Percentiles rank a stretch among this genome's conserved stretches.
phyloP scores from a whole-genome alignment of 2,888 invertebrate genomes.

The Drosophila trichaetosa region DNA sequence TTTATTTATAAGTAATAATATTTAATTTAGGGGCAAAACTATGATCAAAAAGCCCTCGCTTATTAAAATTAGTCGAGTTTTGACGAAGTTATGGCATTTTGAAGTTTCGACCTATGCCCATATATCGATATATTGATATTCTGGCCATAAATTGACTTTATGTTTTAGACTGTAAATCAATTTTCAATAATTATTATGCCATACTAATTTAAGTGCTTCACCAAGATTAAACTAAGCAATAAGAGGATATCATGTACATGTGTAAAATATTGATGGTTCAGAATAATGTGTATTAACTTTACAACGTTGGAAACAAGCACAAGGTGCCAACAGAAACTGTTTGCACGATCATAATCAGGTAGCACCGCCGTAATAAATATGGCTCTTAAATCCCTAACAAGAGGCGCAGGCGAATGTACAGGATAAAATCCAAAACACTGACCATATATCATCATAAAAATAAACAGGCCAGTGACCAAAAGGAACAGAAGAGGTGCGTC shows the following conservation, averaged over 20 bases:
- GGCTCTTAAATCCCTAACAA: slow-evolving; percentile 55
- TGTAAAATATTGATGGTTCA: background rate
- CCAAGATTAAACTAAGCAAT: background rate
- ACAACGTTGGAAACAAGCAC: background rate
- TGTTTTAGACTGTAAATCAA: background rate
- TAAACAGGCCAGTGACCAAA: slow-evolving; percentile 46
- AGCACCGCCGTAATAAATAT: slow-evolving; percentile 60
- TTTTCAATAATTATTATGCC: background rate
- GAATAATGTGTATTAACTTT: background rate
- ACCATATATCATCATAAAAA: slow-evolving; percentile 74
- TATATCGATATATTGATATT: too few species aligned
- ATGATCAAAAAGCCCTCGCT: too few species aligned
- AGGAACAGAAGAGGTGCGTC: background rate
- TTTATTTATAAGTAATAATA: background rate
- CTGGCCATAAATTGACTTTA: background rate
- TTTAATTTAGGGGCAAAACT: background rate
- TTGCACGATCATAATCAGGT: slow-evolving; percentile 37
- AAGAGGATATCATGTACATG: background rate
- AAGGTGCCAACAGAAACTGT: background rate
- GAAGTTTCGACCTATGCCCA: too few species aligned
- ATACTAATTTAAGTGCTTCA: background rate
- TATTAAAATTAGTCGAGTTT: too few species aligned
- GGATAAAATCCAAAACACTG: slow-evolving; percentile 35
- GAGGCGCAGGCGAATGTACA: slow-evolving; percentile 35
- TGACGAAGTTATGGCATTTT: too few species aligned